A percentile compares a stretch with the other conserved stretches of the same genome.
Evolutionary conservation across 2,888 invertebrate genomes (phyloP).

Genomic region (Dynastes hyllus): DNA sequence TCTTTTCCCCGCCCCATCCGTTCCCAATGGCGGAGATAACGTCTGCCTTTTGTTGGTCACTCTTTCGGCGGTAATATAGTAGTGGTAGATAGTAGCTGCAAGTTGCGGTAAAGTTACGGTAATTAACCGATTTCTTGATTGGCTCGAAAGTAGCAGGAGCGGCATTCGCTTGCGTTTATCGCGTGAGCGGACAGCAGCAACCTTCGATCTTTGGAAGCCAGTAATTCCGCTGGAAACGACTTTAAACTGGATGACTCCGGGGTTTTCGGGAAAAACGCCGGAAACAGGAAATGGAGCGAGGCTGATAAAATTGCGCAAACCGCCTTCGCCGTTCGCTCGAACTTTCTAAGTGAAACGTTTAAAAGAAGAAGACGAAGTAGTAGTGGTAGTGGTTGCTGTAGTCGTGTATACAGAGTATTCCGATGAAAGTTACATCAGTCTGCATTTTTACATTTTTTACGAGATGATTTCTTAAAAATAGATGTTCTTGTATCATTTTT

Average conservation of each 20-base stretch:
- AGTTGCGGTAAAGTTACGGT: constrained; percentile 45
- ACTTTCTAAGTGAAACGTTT: constrained; percentile 49
- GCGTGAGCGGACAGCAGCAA: constrained; percentile 14
- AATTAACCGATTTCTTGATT: constrained; percentile 48
- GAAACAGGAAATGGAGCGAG: constrained; percentile 51
- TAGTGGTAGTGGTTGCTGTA: background rate
- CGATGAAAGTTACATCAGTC: too few relatives aligned
- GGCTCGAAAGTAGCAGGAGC: constrained; percentile 14
- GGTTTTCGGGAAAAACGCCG: constrained; percentile 46
- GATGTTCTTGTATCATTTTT: too few relatives aligned
- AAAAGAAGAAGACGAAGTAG: constrained; percentile 45
- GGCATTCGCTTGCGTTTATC: constrained; percentile 26
- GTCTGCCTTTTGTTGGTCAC: constrained; percentile 35
- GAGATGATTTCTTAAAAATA: too few relatives aligned
- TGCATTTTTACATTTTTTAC: too few relatives aligned
- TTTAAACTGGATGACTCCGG: constrained; percentile 43
- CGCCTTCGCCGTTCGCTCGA: constrained; percentile 34
- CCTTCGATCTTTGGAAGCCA: background rate
- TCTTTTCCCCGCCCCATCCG: background rate
- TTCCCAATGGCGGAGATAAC: constrained; percentile 34
- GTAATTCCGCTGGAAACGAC: constrained; percentile 31
- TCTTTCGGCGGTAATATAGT: constrained; percentile 18
- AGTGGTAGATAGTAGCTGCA: constrained; percentile 3
- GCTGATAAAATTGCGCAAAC: constrained; percentile 50
- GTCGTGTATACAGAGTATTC: too few relatives aligned